A percentile compares a stretch with the other conserved stretches of the same genome.
Evolutionary conservation across 2,888 invertebrate genomes (phyloP).

Genomic region (Physocephala rufipes): DNA sequence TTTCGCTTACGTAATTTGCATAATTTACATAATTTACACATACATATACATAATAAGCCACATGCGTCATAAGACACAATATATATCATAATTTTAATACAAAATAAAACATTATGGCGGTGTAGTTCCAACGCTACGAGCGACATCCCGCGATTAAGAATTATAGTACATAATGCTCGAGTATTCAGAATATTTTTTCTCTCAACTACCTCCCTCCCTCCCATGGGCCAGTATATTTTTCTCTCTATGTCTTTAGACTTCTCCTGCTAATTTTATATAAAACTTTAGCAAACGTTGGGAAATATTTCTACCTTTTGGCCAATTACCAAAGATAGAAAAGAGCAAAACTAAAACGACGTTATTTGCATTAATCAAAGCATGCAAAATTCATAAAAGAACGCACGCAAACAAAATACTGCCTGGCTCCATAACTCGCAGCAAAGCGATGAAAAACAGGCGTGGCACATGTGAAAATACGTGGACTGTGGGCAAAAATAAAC

Average conservation of each 20-base stretch:
- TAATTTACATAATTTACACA: no score
- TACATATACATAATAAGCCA: no score
- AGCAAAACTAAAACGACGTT: slow-evolving; percentile 37
- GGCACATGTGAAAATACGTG: slow-evolving; percentile 9
- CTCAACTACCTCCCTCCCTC: neutral
- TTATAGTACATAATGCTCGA: no score
- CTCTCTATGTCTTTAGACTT: neutral
- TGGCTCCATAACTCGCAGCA: slow-evolving; percentile 41
- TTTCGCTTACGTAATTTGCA: no score
- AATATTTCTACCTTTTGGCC: no score
- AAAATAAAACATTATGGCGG: no score
- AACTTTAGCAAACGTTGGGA: no score
- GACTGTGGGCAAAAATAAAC: slow-evolving; percentile 31
- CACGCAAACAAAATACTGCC: slow-evolving; percentile 11
- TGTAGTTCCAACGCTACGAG: no score
- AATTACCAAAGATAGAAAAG: slow-evolving; percentile 37
- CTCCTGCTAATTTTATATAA: neutral
- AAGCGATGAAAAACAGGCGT: neutral
- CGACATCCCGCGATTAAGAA: no score
- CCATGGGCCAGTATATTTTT: neutral
- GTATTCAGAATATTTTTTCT: neutral
- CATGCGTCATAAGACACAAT: no score
- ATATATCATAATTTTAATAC: no score
- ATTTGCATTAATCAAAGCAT: slow-evolving; percentile 44
- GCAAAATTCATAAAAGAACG: slow-evolving; percentile 38